Percentiles rank a stretch among this genome's conserved stretches.
Evolutionary conservation across 2,797 vertebrate species (phyloP).

Genomic region (Sebastes miniatus): DNA sequence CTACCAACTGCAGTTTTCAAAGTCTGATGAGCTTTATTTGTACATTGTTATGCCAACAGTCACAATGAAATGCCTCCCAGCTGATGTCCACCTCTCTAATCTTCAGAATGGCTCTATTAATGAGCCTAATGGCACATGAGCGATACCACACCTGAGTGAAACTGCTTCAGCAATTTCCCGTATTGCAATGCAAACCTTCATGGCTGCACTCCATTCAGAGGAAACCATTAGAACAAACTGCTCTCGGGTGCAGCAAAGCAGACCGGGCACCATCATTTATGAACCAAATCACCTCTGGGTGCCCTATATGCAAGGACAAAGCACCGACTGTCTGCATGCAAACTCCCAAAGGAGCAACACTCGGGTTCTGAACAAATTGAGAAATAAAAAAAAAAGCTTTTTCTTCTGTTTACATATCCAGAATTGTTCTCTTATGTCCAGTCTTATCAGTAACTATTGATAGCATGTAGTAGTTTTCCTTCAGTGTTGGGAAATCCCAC

Average conservation of each 20-base stretch:
- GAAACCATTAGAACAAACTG: slow-evolving; percentile 86
- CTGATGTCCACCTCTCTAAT: slow-evolving; percentile 43
- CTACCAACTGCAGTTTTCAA: neutral
- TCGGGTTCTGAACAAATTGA: neutral
- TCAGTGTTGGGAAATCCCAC: slow-evolving; percentile 34
- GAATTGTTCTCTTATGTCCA: neutral
- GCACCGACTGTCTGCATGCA: slow-evolving; percentile 21
- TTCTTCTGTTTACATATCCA: neutral
- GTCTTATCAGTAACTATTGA: slow-evolving; percentile 34
- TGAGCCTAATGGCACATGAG: slow-evolving; percentile 70
- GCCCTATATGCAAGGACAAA: slow-evolving; percentile 81
- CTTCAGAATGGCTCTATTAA: slow-evolving; percentile 64
- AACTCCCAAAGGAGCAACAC: neutral
- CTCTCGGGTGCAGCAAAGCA: slow-evolving; percentile 80
- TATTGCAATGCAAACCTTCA: slow-evolving; percentile 63
- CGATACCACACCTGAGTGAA: slow-evolving; percentile 71
- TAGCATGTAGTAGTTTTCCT: slow-evolving; percentile 35
- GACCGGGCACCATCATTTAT: slow-evolving; percentile 75
- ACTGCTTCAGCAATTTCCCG: slow-evolving; percentile 75
- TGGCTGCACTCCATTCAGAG: slow-evolving; percentile 72
- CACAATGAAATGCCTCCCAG: slow-evolving; percentile 29
- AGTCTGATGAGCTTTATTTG: slow-evolving; percentile 7
- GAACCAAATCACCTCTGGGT: slow-evolving; percentile 75
- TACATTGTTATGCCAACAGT: slow-evolving; percentile 13
- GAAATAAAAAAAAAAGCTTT: neutral